phyloP scores from a whole-genome alignment of 1,140 invertebrate genomes.

The Berghia stephanieae region DNA sequence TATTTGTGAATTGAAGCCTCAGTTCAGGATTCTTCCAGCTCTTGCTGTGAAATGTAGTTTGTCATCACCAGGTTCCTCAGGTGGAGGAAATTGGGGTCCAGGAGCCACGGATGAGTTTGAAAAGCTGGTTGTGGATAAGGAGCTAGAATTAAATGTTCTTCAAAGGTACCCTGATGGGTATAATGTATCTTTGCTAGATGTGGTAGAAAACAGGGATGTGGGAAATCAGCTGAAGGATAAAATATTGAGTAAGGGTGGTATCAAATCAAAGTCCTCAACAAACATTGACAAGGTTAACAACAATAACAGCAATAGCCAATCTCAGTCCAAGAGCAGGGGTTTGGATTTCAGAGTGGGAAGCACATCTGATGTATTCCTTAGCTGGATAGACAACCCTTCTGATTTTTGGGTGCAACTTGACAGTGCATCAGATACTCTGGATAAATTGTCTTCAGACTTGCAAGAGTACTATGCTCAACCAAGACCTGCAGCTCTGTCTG shows the following conservation, averaged over 20 bases:
- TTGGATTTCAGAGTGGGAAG: not conserved
- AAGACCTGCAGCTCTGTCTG: constrained; percentile 17
- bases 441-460: constrained; percentile 65
- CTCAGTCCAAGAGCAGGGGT: not conserved
- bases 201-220: constrained; percentile 25
- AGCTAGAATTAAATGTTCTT: constrained; percentile 29
- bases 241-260: not conserved
- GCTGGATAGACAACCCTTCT: constrained; percentile 61
- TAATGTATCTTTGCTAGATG: constrained; percentile 38
- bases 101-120: constrained; percentile 47
- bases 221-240: not conserved
- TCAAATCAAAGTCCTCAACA: not conserved
- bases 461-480: constrained; percentile 47
- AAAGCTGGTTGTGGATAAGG: constrained; percentile 47
- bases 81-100: constrained; percentile 42
- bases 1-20: constrained; percentile 44
- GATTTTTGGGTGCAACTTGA: constrained; percentile 69
- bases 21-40: constrained; percentile 66
- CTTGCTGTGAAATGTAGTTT: constrained; percentile 54
- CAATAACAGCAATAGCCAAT: not conserved
- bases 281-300: not conserved
- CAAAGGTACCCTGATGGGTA: constrained; percentile 11
- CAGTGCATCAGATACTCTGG: constrained; percentile 61
- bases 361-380: constrained; percentile 44
- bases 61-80: constrained; percentile 26